Evolutionary conservation across 2,797 vertebrate genomes (phyloP).

Genomic region (Pelodytes ibericus): DNA sequence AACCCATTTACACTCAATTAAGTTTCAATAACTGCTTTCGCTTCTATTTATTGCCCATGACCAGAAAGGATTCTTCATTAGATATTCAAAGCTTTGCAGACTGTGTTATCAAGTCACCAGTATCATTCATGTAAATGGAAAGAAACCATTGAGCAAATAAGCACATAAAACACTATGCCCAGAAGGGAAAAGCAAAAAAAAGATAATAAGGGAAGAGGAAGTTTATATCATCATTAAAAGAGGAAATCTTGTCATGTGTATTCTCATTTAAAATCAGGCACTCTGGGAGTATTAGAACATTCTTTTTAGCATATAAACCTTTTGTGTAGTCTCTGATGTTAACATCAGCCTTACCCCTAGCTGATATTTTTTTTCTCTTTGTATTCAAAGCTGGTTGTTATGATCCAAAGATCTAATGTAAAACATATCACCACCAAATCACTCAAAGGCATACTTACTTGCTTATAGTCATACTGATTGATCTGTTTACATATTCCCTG

Average conservation of each 20-base stretch:
- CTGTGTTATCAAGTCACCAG: conserved; percentile 25
- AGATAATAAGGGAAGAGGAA: conserved; percentile 20
- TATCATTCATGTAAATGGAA: conserved; percentile 27
- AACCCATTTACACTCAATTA: conserved; percentile 42
- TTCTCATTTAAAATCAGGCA: conserved; percentile 20
- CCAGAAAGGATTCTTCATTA: conserved; percentile 10
- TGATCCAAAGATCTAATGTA: not conserved
- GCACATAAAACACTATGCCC: conserved; percentile 38
- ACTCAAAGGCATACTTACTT: not conserved
- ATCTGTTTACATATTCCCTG: not conserved
- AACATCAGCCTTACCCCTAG: conserved; percentile 12
- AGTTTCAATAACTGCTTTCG: conserved; percentile 26
- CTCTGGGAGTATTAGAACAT: conserved; percentile 26
- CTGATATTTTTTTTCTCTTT: not conserved
- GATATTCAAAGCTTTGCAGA: not conserved
- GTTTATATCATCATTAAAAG: conserved; percentile 36
- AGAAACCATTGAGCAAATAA: conserved; percentile 18
- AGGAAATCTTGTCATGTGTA: conserved; percentile 21
- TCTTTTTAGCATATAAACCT: conserved; percentile 2
- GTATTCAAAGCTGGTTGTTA: not conserved
- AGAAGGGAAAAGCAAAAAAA: conserved; percentile 23
- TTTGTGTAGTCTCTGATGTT: not conserved
- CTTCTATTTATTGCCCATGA: conserved; percentile 26
- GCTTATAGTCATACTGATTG: not conserved
- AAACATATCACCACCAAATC: not conserved